Conservation (phyloP, 2,113 vertebrate genomes). For the Solea solea region DNA sequence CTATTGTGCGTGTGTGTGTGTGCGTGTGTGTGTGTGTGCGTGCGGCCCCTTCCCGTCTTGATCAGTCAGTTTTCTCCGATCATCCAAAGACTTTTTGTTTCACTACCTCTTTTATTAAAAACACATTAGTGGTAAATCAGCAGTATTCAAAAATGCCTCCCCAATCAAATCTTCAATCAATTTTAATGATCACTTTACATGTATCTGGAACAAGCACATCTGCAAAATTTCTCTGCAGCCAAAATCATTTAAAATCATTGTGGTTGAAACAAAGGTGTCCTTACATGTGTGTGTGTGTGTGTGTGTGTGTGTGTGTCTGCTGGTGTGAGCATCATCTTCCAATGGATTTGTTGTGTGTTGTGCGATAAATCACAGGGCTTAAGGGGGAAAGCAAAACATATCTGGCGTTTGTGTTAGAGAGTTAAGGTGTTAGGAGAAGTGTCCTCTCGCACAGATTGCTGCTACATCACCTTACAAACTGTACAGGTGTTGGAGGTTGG, state of each 20-base stretch:
- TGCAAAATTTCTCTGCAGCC: constrained; percentile 54
- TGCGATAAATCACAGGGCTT: constrained; percentile 13
- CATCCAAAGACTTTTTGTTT: constrained; percentile 41
- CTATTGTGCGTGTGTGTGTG: background rate
- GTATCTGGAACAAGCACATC: constrained; percentile 35
- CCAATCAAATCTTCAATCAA: constrained; percentile 60
- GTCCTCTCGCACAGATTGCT: background rate
- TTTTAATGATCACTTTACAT: constrained; percentile 48
- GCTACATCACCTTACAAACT: background rate
- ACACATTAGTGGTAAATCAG: constrained; percentile 31
- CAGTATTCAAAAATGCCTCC: constrained; percentile 31
- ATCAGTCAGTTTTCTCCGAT: constrained; percentile 53
- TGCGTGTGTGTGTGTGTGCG: background rate
- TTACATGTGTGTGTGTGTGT: background rate
- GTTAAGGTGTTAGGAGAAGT: constrained; percentile 14
- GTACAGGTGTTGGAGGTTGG: background rate
- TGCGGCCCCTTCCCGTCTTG: constrained; percentile 35
- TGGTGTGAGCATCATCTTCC: background rate
- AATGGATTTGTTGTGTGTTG: constrained; percentile 23
- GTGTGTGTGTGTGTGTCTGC: background rate
- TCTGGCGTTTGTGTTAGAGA: constrained; percentile 13
- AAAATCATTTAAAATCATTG: constrained; percentile 24
- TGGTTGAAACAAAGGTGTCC: too few species aligned
- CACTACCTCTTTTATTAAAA: constrained; percentile 61
- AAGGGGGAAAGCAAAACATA: background rate